Evolutionary conservation across 2,888 invertebrate species (phyloP), one percentile per base, ranked within the genome.

Genomic region (Pandemis cinnamomeana): DNA sequence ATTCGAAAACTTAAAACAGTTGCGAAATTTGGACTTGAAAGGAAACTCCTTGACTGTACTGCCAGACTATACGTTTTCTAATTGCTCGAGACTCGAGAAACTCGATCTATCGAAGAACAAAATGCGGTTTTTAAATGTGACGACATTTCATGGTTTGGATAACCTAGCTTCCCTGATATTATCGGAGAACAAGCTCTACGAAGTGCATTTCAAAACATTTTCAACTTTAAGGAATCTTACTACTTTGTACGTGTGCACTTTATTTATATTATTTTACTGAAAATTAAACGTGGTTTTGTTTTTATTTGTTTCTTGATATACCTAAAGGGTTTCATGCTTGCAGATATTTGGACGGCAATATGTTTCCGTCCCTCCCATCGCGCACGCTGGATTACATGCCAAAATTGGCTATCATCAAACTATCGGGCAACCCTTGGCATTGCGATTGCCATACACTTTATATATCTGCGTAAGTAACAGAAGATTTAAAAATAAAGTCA

Each of bases 341-440:
- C 41, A 74, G 74, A 76, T 96, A 97, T 83, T 86, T 97, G 79
- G 97, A 97, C 84, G 96, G 96, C 81, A 97, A 97, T 84, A 95
- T 96, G 88, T 95, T 97, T 75, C 95, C 96, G 55, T 96, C 95
- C 77, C 85, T 97, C 67, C 96, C 97, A 2, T 94, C 95, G 0
- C 95, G 96, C 76, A 95, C 96, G 4, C 87, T 97, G 75, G 96
- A 97, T 83, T 94, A 94, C 71, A 92, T 96, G 80, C 93, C 95
- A 0, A 95, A 95, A 76, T 89, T 97, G 67, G 94, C 95, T 7
- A 95, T 96, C 66, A 95, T 97, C 10, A 96, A 96, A 82, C 87
- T 97, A 48, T 96, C 96, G 0, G 96, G 96, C 80, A 97, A 97
- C 87, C 96, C 97, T 0, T 97, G 97, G 97, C 96, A 97, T 82